Evolutionary conservation across 1,140 invertebrate species (phyloP), one percentile per base, ranked within the genome.

Genomic region (Bicyclus anynana): DNA sequence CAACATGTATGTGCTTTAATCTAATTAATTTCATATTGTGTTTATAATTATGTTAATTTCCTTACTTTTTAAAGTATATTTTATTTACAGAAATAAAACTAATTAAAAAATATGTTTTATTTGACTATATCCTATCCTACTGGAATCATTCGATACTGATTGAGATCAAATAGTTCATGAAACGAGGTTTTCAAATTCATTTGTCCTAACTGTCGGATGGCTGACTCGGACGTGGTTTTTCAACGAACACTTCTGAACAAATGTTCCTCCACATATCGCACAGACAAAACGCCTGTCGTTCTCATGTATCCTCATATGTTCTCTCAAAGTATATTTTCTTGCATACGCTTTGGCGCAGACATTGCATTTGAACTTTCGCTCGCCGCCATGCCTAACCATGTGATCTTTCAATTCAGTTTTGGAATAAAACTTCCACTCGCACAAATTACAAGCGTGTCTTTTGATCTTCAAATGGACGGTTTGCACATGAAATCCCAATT

Each of bases 261-360:
- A 91, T 6, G 89, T 81, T 47, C 87, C 85, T 17, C 89, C 84
- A 59, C 90, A 91, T 9, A 83, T 71, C 2, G 81, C 72, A 59
- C 91, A 91, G 12, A 84, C 74, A 48, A 90, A 90, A 33, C 90
- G 79, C 61, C 88, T 89, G 21, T 91, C 84, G 48, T 91, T 90
- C 26, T 88, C 85, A 55, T 94, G 93, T 53, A 93, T 94, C 55
- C 93, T 91, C 63, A 93, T 90, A 69, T 95, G 94, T 44, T 93
- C 90, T 38, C 93, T 90, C 81, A 94, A 91, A 33, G 92, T 94
- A 72, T 94, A 92, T 62, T 93, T 93, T 50, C 93, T 88, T 1
- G 92, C 93, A 69, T 93, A 94, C 0, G 89, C 74, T 50, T 92
- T 90, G 42, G 90, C 88, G 63, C 93, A 94, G 5, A 91, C 73